Percentiles rank a stretch among this genome's conserved stretches.
Evolutionary conservation across 1,140 invertebrate genomes (phyloP).

Genomic region (Chionoecetes opilio): DNA sequence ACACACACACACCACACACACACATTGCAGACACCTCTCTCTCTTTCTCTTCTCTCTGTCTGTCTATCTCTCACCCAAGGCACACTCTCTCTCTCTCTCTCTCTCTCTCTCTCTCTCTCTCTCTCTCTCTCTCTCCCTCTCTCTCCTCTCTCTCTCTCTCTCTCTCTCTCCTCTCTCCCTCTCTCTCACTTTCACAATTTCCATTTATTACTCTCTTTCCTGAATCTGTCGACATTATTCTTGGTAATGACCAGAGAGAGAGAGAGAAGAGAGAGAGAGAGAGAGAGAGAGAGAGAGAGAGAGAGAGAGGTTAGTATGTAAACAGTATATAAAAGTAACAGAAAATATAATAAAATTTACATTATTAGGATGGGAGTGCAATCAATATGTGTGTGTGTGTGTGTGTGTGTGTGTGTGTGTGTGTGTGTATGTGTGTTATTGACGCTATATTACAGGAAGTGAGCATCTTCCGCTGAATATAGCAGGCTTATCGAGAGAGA

Average conservation of each 20-base stretch:
- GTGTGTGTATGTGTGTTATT: not conserved
- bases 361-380: too few species aligned
- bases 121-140: conserved; percentile 62
- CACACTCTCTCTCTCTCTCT: conserved; percentile 28
- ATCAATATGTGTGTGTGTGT: too few species aligned
- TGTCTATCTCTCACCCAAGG: conserved; percentile 57
- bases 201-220: conserved; percentile 43
- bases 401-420: conserved; percentile 6
- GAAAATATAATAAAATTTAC: too few species aligned
- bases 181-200: conserved; percentile 73
- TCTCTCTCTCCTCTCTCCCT: conserved; percentile 71
- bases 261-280: too few species aligned
- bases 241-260: conserved; percentile 50
- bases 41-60: conserved; percentile 62
- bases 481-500: not conserved
- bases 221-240: conserved; percentile 65
- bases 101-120: not conserved
- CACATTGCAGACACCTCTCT: too few species aligned
- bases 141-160: conserved; percentile 73
- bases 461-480: not conserved
- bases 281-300: not conserved
- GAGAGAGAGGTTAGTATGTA: not conserved
- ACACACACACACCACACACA: too few species aligned
- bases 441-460: not conserved
- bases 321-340: too few species aligned